These are phyloP conservation scores for Metellina segmentata DNA, from an alignment of 2,888 invertebrate genomes.

Conservation along the genomic window DNA sequence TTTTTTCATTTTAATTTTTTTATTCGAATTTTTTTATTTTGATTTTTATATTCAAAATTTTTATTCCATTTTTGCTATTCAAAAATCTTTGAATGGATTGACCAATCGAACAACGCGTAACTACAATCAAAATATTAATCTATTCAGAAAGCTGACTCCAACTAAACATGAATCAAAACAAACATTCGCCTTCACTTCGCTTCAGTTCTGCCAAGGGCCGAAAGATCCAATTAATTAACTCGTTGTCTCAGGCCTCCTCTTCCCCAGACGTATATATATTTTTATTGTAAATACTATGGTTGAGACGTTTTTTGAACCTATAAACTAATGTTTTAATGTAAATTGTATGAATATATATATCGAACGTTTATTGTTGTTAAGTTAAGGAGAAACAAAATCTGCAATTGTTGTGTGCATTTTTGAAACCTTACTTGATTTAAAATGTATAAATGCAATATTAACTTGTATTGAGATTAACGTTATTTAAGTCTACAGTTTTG, in stretches of 20 bases:
- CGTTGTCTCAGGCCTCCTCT: slow-evolving; percentile 31
- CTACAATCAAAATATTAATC: too few relatives aligned
- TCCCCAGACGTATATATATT: slow-evolving; percentile 68
- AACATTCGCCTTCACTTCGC: neutral
- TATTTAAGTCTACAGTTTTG: slow-evolving; percentile 64
- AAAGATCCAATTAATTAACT: slow-evolving; percentile 22
- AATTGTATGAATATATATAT: slow-evolving; percentile 69
- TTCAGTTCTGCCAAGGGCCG: slow-evolving; percentile 14
- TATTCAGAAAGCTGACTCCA: too few relatives aligned
- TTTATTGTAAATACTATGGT: slow-evolving; percentile 73
- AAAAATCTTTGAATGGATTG: too few relatives aligned
- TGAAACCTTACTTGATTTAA: slow-evolving; percentile 53
- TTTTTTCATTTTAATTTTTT: too few relatives aligned
- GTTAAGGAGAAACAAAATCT: slow-evolving; percentile 48
- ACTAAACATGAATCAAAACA: too few relatives aligned
- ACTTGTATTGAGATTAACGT: slow-evolving; percentile 56
- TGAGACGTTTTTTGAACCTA: slow-evolving; percentile 67
- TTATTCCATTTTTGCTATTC: too few relatives aligned
- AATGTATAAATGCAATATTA: slow-evolving; percentile 62
- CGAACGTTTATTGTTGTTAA: slow-evolving; percentile 72
- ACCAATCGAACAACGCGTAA: too few relatives aligned
- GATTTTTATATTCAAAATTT: too few relatives aligned
- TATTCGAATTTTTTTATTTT: too few relatives aligned
- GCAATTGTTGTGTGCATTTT: slow-evolving; percentile 69
- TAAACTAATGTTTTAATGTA: slow-evolving; percentile 67